Evolutionary conservation across 2,113 vertebrate genomes (phyloP), one percentile per base, ranked within the genome.

Genomic region (Lophura nycthemera): DNA sequence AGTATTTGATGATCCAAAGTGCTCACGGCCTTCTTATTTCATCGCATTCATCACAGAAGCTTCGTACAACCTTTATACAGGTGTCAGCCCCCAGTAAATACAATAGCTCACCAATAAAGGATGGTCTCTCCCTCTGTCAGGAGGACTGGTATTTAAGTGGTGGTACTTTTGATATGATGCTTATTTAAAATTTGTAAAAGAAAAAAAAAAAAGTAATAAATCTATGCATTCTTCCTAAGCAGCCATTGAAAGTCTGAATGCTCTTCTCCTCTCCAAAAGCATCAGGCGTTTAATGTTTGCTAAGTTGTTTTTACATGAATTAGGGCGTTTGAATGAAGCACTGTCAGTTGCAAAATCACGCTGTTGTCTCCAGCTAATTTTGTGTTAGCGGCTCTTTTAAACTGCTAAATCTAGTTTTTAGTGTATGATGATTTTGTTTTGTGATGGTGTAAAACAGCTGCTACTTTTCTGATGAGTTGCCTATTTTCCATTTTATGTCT

Each of bases 371-470:
- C 73, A 81, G 95, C 97, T 97, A 96, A 97, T 97, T 97, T 96
- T 88, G 93, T 85, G 85, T 97, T 93, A 89, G 94, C 96, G 95
- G 97, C 94, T 96, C 96, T 97, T 95, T 96, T 86, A 97, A 96
- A 96, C 87, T 75, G 94, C 96, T 97, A 96, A 95, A 96, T 97
- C 95, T 96, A 95, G 95, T 90, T 96, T 96, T 96, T 95, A 92
- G 96, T 96, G 95, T 86, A 96, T 34, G 96, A 96, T 94, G 96
- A 95, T 96, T 96, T 95, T 89, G 90, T 94, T 97, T 96, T 95
- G 94, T 82, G 95, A 95, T 94, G 96, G 97, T 93, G 92, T 93
- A 96, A 93, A 97, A 90, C 97, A 98, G 96, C 96, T 98, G 97
- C 93, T 65, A 74, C 89, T 92, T 89, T 95, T 95, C 89, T 92